Percentiles rank a stretch among this genome's conserved stretches.
Conservation (phyloP, 2,113 vertebrate species). For the Myotis yumanensis region DNA sequence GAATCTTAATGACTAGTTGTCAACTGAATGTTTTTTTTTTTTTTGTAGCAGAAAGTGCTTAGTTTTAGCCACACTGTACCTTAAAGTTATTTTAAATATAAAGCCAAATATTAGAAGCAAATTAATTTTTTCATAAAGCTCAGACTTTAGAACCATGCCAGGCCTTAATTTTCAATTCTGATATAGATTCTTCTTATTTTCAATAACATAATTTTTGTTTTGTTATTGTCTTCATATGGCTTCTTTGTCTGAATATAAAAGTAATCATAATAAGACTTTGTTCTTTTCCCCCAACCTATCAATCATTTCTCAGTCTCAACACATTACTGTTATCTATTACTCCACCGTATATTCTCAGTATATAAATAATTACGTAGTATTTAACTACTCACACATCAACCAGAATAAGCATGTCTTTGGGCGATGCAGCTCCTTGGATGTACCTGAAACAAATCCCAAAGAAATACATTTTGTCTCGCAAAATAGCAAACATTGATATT, state of each 20-base stretch:
- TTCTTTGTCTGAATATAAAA: neutral
- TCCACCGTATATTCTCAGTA: neutral
- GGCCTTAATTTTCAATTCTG: neutral
- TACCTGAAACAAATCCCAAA: slow-evolving; percentile 88
- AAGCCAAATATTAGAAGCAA: neutral
- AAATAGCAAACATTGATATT: neutral
- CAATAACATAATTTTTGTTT: neutral
- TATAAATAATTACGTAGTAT: slow-evolving; percentile 34
- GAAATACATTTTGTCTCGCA: neutral
- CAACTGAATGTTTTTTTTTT: neutral
- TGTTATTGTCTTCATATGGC: neutral
- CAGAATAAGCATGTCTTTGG: slow-evolving; percentile 99
- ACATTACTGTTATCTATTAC: neutral
- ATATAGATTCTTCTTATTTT: neutral
- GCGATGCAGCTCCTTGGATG: slow-evolving; percentile 98
- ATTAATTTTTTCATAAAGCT: neutral
- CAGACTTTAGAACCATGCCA: neutral
- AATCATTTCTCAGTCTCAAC: neutral
- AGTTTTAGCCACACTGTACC: neutral
- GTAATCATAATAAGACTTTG: neutral
- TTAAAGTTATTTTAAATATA: neutral
- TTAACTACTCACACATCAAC: slow-evolving; percentile 96
- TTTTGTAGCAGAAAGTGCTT: neutral
- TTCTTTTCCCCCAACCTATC: neutral
- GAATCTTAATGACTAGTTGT: neutral